Evolutionary conservation across 2,797 vertebrate genomes (phyloP).

Genomic region (Crypturellus tataupa): DNA sequence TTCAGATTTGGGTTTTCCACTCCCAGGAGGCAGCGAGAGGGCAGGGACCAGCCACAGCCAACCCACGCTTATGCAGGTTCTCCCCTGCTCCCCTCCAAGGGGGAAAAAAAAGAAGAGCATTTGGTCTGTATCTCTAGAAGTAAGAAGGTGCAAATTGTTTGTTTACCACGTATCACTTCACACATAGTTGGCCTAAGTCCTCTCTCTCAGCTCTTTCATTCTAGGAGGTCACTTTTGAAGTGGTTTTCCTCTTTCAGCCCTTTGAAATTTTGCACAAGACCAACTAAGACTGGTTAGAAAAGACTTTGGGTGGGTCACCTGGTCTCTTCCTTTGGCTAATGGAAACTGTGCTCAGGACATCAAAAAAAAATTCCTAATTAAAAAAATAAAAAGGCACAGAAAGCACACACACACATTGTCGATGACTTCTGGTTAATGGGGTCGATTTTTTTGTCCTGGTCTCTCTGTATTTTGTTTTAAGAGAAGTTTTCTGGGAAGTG

Average conservation of each 20-base stretch:
- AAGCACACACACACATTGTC: background rate
- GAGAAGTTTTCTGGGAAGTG: background rate
- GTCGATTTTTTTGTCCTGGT: slow-evolving; percentile 35
- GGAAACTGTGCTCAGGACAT: slow-evolving; percentile 13
- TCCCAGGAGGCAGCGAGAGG: background rate
- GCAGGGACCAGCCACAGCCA: background rate
- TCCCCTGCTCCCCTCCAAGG: background rate
- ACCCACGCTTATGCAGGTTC: background rate
- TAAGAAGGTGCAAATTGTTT: slow-evolving; percentile 46
- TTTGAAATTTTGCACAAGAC: slow-evolving; percentile 54
- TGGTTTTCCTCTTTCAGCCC: slow-evolving; percentile 29
- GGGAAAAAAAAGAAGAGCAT: background rate
- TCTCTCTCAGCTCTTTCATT: slow-evolving; percentile 10
- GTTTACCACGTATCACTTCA: slow-evolving; percentile 21
- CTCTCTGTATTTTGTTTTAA: slow-evolving; percentile 41
- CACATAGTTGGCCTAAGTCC: slow-evolving; percentile 29
- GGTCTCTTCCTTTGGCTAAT: slow-evolving; percentile 35
- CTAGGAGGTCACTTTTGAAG: slow-evolving; percentile 65
- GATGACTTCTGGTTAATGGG: slow-evolving; percentile 7
- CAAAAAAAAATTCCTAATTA: slow-evolving; percentile 45
- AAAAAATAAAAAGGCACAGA: background rate
- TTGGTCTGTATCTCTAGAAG: slow-evolving; percentile 13
- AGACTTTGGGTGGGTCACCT: background rate
- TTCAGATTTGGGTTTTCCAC: background rate
- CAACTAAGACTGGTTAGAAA: background rate